Conservation (phyloP, 1,140 invertebrate species). For the Goniozus legneri region DNA sequence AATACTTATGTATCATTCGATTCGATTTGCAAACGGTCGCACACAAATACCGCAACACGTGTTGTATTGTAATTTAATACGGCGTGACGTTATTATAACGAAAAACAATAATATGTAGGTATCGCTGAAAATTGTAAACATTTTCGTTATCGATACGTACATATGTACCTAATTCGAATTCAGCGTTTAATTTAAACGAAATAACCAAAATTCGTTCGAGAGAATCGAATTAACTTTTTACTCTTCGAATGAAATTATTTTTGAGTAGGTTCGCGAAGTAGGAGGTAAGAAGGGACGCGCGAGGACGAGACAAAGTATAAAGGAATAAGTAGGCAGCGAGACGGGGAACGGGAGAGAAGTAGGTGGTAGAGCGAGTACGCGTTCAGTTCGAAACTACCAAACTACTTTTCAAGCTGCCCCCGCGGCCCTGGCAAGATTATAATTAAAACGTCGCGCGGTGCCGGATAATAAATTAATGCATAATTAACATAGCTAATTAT, state of each 20-base stretch:
- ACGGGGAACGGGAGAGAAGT: constrained; percentile 16
- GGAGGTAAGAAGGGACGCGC: constrained; percentile 4
- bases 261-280: constrained; percentile 17
- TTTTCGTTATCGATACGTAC: no score
- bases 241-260: constrained; percentile 40
- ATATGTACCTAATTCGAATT: no score
- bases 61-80: constrained; percentile 52
- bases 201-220: no score
- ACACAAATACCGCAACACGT: constrained; percentile 11
- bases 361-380: constrained; percentile 21
- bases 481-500: constrained; percentile 55
- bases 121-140: no score
- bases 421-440: constrained; percentile 41
- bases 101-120: no score
- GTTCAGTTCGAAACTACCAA: constrained; percentile 42
- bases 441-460: constrained; percentile 51
- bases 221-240: constrained; percentile 35
- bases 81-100: no score
- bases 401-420: constrained; percentile 45
- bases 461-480: constrained; percentile 51
- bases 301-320: constrained; percentile 5
- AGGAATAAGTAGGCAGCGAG: constrained; percentile 3
- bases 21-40: constrained; percentile 46
- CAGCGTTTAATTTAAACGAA: no score
- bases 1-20: constrained; percentile 53